Base-by-base conservation (phyloP, 2,888 invertebrate genomes). In the Opisthograptis luteolata region DNA sequence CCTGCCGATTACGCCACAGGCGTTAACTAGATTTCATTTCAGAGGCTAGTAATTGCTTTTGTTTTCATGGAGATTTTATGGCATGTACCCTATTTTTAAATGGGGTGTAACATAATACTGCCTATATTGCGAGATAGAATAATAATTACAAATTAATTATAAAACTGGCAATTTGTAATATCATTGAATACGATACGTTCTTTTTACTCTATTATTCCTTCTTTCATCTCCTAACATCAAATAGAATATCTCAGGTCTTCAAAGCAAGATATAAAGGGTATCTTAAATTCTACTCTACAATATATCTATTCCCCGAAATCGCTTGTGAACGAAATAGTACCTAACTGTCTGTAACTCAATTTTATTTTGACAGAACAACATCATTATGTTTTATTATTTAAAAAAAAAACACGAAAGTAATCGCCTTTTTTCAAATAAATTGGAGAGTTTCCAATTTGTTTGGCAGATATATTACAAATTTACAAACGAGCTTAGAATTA, bases 1-100 rank as follows among this genome's bases (percentile, higher is more conserved):
- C 55, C 57, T 56, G 42, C 57, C 15, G 46, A 9, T 25, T 9
- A 42, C 47, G 27, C 58, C 36, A 31, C 43, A 47, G 58, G 56
- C 42, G 45, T 37, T 54, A 50, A 42, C 52, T 53, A 41, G 43
- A 47, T 53, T 34, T 39, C 20, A 36, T 43, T n/a, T 46, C 43
- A 24, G 14, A 31, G 8, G 19, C 25, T 41, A 20, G 39, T 42
- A 25, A 48, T 19, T 37, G 48, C 25, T 20, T 31, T 20, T 48
- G 47, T 42, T 42, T 41, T n/a, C 7, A 30, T 13, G 0, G 7
- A 30, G 24, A 28, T 35, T 27, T 7, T 14, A 20, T 13, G 13
- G n/a, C n/a, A n/a, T n/a, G n/a, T n/a, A n/a, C 1, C 17, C 25
- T 39, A 14, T 39, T 37, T 37, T 9, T 37, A 17, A 22, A 24